Evolutionary conservation across 2,797 vertebrate genomes (phyloP).

Genomic region (Cyclopterus lumpus): DNA sequence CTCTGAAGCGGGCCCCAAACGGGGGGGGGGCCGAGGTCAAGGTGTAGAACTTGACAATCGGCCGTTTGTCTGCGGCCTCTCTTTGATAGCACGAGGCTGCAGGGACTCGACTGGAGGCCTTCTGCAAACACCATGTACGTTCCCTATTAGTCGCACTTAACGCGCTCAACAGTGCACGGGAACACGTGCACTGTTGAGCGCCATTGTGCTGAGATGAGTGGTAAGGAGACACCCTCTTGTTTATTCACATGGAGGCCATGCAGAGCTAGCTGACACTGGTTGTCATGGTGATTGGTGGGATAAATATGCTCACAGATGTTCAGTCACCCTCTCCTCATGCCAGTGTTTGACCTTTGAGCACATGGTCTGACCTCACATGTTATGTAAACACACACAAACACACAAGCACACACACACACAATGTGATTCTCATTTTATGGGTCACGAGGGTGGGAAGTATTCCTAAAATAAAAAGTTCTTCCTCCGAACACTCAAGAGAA

Average conservation of each 20-base stretch:
- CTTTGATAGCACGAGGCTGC: too few relatives aligned
- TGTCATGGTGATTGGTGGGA: constrained; percentile 64
- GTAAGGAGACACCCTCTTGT: constrained; percentile 45
- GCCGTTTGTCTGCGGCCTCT: constrained; percentile 78
- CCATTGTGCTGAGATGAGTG: background rate
- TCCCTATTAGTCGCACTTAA: constrained; percentile 47
- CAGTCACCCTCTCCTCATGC: constrained; percentile 44
- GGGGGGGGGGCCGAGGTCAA: constrained; percentile 78
- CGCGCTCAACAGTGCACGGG: constrained; percentile 40
- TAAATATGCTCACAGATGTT: constrained; percentile 74
- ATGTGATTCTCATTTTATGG: constrained; percentile 68
- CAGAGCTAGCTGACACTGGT: constrained; percentile 50
- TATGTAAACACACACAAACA: constrained; percentile 66
- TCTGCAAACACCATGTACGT: too few relatives aligned
- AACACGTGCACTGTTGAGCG: constrained; percentile 23
- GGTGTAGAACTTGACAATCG: constrained; percentile 82
- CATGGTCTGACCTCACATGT: constrained; percentile 67
- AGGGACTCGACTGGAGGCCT: constrained; percentile 58
- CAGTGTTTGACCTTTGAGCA: constrained; percentile 68
- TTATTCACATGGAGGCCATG: constrained; percentile 71
- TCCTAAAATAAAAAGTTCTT: constrained; percentile 16
- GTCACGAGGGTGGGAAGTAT: constrained; percentile 27
- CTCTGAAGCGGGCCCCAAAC: constrained; percentile 70
- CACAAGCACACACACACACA: background rate
- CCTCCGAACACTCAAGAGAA: constrained; percentile 14